These are phyloP conservation scores for Apamea sordens DNA, from an alignment of 2,888 invertebrate genomes.

Conservation along the genomic window DNA sequence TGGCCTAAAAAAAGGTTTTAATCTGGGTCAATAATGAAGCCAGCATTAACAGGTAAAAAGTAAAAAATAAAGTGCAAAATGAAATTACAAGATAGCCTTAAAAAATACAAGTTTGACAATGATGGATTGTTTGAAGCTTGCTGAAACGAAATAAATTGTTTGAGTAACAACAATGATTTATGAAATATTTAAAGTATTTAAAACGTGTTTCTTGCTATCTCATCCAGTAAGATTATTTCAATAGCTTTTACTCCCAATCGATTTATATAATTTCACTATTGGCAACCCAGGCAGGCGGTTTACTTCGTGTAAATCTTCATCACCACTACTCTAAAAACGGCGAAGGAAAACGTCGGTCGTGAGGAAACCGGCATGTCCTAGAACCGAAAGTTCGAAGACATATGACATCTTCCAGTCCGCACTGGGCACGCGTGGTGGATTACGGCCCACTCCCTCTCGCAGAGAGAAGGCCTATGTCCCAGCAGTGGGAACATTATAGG, in stretches of 20 bases:
- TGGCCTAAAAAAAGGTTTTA: neutral
- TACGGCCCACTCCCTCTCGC: no score
- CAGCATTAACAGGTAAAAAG: constrained; percentile 34
- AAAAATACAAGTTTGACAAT: constrained; percentile 47
- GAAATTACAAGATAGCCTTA: constrained; percentile 20
- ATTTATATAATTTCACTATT: neutral
- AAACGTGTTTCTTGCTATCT: neutral
- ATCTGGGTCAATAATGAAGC: constrained; percentile 24
- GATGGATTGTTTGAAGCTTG: constrained; percentile 44
- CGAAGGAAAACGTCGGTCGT: neutral
- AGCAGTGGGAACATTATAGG: no score
- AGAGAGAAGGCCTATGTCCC: neutral
- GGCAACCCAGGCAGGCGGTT: neutral
- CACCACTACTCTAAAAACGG: neutral
- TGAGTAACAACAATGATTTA: constrained; percentile 15
- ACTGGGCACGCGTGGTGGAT: neutral
- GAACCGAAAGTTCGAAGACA: neutral
- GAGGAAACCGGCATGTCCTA: neutral
- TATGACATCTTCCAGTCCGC: neutral
- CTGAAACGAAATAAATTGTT: constrained; percentile 23
- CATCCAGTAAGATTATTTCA: neutral
- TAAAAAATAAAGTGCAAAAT: constrained; percentile 26
- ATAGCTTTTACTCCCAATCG: neutral
- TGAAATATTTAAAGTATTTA: neutral
- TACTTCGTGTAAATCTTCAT: neutral